A percentile compares a stretch with the other conserved stretches of the same genome.
phyloP scores from a whole-genome alignment of 2,797 vertebrate species.

The Pangasius sanitwongsei region DNA sequence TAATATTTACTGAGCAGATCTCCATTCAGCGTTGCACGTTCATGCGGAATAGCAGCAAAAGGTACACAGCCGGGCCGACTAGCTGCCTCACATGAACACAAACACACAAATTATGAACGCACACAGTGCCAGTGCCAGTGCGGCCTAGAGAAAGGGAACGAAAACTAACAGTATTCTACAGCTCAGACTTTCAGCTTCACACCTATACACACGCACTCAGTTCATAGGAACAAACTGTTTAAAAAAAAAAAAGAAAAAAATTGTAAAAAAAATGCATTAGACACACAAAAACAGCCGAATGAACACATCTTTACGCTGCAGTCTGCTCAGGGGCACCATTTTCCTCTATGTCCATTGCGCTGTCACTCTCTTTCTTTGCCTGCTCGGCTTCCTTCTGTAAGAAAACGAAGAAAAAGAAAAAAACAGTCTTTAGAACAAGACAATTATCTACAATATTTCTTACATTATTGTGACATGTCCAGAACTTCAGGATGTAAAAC shows the following conservation, averaged over 20 bases:
- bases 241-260: constrained; percentile 31
- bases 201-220: constrained; percentile 16
- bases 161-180: constrained; percentile 46
- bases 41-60: constrained; percentile 21
- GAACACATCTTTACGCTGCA: constrained; percentile 45
- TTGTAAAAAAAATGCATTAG: constrained; percentile 2
- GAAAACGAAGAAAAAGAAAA: not conserved
- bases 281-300: constrained; percentile 57
- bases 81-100: constrained; percentile 39
- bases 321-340: constrained; percentile 53
- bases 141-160: constrained; percentile 12
- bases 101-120: constrained; percentile 13
- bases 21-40: constrained; percentile 6
- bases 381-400: constrained; percentile 71
- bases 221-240: constrained; percentile 32
- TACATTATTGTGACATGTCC: too few relatives aligned
- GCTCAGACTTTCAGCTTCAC: constrained; percentile 44
- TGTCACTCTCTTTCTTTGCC: constrained; percentile 57
- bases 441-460: not conserved
- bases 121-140: constrained; percentile 31
- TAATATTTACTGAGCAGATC: not conserved
- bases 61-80: constrained; percentile 21
- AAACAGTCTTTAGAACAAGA: not conserved
- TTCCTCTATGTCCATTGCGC: constrained; percentile 59
- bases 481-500: not conserved